Conservation (phyloP, 2,888 invertebrate species). For the Heliconius ethilla region DNA sequence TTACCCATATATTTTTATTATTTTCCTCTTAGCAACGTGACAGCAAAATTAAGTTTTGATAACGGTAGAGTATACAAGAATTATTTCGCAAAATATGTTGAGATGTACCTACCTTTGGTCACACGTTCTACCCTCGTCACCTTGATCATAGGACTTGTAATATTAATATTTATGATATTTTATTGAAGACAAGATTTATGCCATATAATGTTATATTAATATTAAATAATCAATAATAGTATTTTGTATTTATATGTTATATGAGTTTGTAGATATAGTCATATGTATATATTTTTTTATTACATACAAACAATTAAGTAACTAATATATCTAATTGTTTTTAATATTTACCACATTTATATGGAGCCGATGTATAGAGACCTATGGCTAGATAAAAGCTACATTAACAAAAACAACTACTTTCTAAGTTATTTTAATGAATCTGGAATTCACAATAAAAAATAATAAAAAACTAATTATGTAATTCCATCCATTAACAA, state of each 20-base stretch:
- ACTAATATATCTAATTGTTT: no score
- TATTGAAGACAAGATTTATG: neutral
- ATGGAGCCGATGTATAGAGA: no score
- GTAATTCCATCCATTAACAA: conserved; percentile 14
- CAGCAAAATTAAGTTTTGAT: no score
- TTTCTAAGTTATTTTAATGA: neutral
- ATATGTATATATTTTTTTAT: neutral
- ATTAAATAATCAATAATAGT: neutral
- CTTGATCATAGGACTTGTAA: neutral
- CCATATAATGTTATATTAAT: neutral
- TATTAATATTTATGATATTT: neutral
- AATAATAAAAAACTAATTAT: conserved; percentile 2
- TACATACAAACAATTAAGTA: neutral
- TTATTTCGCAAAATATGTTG: neutral
- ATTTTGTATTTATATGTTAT: neutral
- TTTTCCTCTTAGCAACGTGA: no score
- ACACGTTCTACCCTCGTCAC: conserved; percentile 19
- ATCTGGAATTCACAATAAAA: neutral
- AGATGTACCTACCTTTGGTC: neutral
- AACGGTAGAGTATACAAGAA: neutral
- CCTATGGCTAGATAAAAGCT: no score
- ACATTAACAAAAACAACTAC: neutral
- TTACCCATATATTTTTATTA: no score
- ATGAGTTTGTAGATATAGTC: neutral
- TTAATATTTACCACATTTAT: no score